Conservation (phyloP, 2,888 invertebrate species). For the Caenorhabditis sp. region DNA sequence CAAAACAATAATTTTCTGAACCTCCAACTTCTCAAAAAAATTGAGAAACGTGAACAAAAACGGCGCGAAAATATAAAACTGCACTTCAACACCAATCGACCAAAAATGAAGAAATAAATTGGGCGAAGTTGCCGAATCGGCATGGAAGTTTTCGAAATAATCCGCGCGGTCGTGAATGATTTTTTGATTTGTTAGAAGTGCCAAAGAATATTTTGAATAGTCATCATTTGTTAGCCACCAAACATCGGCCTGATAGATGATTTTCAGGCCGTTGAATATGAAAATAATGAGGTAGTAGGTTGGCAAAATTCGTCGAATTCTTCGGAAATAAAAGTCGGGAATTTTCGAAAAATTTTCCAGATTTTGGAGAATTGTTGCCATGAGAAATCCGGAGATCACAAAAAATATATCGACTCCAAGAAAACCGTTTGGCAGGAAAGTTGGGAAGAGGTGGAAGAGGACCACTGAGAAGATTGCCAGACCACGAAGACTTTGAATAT, state of each 20-base stretch:
- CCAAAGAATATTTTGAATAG: slow-evolving; percentile 5
- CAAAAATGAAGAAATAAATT: neutral
- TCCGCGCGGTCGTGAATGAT: slow-evolving; percentile 3
- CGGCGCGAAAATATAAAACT: neutral
- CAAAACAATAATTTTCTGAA: neutral
- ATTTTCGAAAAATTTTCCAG: neutral
- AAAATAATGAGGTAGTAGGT: slow-evolving; percentile 11
- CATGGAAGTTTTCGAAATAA: slow-evolving; percentile 1
- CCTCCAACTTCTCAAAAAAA: neutral
- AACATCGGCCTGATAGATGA: neutral
- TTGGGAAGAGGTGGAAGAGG: slow-evolving; percentile 12
- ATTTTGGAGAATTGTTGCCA: neutral
- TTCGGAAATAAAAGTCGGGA: neutral
- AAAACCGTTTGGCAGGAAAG: slow-evolving; percentile 16
- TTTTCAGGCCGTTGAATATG: neutral
- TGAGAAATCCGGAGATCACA: slow-evolving; percentile 3
- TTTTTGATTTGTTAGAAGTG: slow-evolving; percentile 8
- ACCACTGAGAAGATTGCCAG: slow-evolving; percentile 17
- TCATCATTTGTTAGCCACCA: slow-evolving; percentile 1
- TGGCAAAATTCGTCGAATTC: slow-evolving; percentile 11
- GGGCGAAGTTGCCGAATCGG: neutral
- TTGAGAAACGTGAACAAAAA: neutral
- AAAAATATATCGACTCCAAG: slow-evolving; percentile 23
- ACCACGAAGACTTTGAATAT: slow-evolving; percentile 13
- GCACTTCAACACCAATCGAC: neutral